phyloP scores from a whole-genome alignment of 37 sponge, comb jelly and placozoan species.

The Petrosia ficiformis region DNA sequence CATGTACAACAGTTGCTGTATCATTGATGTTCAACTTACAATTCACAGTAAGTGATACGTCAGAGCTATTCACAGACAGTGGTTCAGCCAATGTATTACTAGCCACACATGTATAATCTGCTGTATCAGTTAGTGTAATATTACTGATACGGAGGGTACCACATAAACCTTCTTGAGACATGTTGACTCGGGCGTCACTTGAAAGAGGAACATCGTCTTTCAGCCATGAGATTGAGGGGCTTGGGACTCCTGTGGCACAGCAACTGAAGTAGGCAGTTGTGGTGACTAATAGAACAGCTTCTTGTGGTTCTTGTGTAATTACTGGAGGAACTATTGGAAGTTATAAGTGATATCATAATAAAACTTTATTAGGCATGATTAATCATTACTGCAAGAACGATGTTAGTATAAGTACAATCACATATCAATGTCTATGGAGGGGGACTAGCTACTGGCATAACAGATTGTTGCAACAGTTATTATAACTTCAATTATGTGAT shows the following conservation, averaged over 20 bases:
- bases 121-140: not conserved
- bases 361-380: no score
- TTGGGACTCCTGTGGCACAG: not conserved
- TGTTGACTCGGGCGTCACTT: not conserved
- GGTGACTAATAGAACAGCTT: not conserved
- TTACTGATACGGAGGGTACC: not conserved
- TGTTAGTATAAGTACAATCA: no score
- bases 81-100: not conserved
- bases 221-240: not conserved
- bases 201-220: not conserved
- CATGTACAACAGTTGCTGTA: no score
- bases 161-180: not conserved
- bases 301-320: not conserved
- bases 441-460: no score
- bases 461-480: no score
- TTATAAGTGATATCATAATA: not conserved
- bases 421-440: no score
- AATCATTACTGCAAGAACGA: no score
- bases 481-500: no score
- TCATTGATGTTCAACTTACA: no score
- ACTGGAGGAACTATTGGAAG: not conserved
- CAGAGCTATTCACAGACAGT: not conserved
- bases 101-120: not conserved
- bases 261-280: not conserved
- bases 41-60: not conserved